Evolutionary conservation across 1,140 invertebrate genomes (phyloP).

Genomic region (Tetragonula clypearis): DNA sequence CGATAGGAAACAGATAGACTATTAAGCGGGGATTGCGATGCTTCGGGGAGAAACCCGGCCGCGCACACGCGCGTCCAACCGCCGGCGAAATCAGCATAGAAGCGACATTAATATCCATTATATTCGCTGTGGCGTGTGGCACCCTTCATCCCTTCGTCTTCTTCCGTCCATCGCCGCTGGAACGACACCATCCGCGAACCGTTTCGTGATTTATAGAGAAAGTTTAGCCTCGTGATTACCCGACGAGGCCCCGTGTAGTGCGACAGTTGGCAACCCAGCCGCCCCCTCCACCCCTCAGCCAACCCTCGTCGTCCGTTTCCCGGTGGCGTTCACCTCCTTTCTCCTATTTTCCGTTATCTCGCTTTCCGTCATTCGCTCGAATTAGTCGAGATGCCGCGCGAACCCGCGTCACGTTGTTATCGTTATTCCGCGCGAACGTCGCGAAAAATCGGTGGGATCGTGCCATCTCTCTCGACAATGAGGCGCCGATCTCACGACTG

Average conservation of each 20-base stretch:
- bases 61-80: constrained; percentile 1
- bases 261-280: constrained; percentile 64
- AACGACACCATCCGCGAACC: constrained; percentile 50
- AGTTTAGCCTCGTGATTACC: constrained; percentile 70
- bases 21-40: constrained; percentile 39
- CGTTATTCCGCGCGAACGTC: background rate
- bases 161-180: constrained; percentile 45
- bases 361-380: constrained; percentile 63
- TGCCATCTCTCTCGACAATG: background rate
- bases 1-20: constrained; percentile 16
- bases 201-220: constrained; percentile 73
- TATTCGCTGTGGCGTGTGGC: constrained; percentile 49
- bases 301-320: background rate
- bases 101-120: constrained; percentile 73
- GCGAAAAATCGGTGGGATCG: background rate
- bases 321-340: background rate
- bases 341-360: constrained; percentile 56
- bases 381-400: constrained; percentile 56
- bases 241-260: constrained; percentile 29
- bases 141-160: constrained; percentile 37
- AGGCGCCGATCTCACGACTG: background rate
- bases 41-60: background rate
- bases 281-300: background rate
- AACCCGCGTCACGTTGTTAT: constrained; percentile 31
- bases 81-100: constrained; percentile 64